phyloP scores from a whole-genome alignment of 2,113 vertebrate genomes.

The Neodon shergylaensis region DNA sequence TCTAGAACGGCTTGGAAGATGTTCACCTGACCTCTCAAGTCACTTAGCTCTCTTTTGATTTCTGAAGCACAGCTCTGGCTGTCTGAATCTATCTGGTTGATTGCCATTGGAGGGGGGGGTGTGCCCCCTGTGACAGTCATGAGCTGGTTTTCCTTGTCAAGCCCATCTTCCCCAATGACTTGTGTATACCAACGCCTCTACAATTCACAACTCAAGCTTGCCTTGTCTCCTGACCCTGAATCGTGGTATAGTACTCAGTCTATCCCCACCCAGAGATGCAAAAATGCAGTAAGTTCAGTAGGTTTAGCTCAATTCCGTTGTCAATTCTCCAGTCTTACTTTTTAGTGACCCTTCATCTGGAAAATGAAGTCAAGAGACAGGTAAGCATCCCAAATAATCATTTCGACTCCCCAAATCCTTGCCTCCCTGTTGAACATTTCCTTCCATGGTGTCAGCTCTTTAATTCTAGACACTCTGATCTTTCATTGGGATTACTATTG shows the following conservation, averaged over 20 bases:
- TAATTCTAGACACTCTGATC: neutral
- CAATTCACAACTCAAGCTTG: neutral
- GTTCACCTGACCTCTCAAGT: neutral
- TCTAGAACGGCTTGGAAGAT: no score
- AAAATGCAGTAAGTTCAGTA: neutral
- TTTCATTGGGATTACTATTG: neutral
- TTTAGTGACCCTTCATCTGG: neutral
- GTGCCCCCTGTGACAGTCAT: no score
- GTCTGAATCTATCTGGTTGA: neutral
- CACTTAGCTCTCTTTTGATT: neutral
- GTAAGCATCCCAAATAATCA: neutral
- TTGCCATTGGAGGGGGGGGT: neutral
- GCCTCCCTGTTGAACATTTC: neutral
- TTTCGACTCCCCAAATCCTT: neutral
- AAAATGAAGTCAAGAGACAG: neutral
- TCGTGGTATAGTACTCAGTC: neutral
- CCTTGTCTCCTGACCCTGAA: neutral
- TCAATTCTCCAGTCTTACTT: neutral
- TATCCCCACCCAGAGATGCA: neutral
- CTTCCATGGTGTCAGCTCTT: neutral
- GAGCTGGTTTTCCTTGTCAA: neutral
- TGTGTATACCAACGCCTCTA: neutral
- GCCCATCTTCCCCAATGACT: neutral
- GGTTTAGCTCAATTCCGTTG: fast-evolving
- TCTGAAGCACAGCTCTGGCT: neutral